Conservation (phyloP, 2,113 vertebrate genomes). For the Todiramphus chloris region DNA sequence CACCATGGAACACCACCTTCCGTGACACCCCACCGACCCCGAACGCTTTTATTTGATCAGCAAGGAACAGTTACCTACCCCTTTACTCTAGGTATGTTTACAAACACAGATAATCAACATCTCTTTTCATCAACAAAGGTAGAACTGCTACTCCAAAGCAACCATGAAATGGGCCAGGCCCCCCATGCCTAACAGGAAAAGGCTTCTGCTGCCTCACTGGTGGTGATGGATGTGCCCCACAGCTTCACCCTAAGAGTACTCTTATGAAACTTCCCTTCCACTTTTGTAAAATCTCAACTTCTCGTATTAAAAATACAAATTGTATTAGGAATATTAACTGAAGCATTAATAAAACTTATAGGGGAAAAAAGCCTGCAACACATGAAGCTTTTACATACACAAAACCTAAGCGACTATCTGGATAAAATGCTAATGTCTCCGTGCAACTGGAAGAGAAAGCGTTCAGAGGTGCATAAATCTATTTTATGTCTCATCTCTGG, state of each 20-base stretch:
- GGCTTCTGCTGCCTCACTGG: neutral
- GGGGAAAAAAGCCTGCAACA: neutral
- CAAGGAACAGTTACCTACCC: neutral
- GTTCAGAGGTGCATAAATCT: neutral
- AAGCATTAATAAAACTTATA: neutral
- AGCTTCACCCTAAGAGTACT: neutral
- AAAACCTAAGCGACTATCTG: neutral
- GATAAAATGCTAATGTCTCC: neutral
- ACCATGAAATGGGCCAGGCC: neutral
- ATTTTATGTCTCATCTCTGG: neutral
- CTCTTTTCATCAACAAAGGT: neutral
- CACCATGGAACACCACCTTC: neutral
- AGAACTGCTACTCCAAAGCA: neutral
- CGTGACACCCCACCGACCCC: neutral
- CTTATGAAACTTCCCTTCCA: neutral
- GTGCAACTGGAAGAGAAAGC: neutral
- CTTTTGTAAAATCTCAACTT: neutral
- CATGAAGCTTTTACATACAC: neutral
- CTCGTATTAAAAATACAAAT: neutral
- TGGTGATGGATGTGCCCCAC: neutral
- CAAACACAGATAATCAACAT: neutral
- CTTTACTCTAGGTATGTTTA: neutral
- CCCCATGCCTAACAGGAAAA: fast-evolving
- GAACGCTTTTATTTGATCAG: neutral
- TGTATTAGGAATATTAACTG: neutral